Percentiles rank a stretch among this genome's conserved stretches.
Conservation (phyloP, 2,888 invertebrate species). For the Lypha dubia region DNA sequence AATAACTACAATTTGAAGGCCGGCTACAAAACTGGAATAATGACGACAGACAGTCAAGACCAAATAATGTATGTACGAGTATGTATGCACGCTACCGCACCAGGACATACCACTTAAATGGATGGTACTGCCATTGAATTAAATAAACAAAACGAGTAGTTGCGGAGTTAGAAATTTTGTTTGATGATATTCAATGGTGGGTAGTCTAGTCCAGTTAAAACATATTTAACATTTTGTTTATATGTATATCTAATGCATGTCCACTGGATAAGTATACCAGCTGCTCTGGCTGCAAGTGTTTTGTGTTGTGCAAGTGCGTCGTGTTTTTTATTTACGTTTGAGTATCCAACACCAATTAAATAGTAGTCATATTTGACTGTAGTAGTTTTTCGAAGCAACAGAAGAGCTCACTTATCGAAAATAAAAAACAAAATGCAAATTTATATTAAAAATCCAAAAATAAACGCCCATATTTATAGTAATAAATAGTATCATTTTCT, state of each 20-base stretch:
- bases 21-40: conserved; percentile 65
- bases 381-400: conserved; percentile 39
- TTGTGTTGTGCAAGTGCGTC: background rate
- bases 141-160: conserved; percentile 62
- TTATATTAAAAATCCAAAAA: conserved; percentile 54
- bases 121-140: conserved; percentile 11
- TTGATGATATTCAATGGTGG: conserved; percentile 45
- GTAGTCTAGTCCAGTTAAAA: conserved; percentile 47
- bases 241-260: conserved; percentile 23
- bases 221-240: conserved; percentile 6
- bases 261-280: background rate
- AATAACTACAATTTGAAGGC: conserved; percentile 65
- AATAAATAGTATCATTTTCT: conserved; percentile 56
- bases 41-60: conserved; percentile 38
- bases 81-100: background rate
- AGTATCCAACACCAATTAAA: conserved; percentile 49
- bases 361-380: conserved; percentile 28
- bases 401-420: conserved; percentile 10
- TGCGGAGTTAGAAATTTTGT: conserved; percentile 34
- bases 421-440: conserved; percentile 32
- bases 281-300: background rate
- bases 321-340: conserved; percentile 4
- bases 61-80: background rate
- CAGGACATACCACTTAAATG: conserved; percentile 30
- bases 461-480: conserved; percentile 58